A percentile compares a stretch with the other conserved stretches of the same genome.
Evolutionary conservation across 2,797 vertebrate species (phyloP).

Genomic region (Pelochelys cantorii): DNA sequence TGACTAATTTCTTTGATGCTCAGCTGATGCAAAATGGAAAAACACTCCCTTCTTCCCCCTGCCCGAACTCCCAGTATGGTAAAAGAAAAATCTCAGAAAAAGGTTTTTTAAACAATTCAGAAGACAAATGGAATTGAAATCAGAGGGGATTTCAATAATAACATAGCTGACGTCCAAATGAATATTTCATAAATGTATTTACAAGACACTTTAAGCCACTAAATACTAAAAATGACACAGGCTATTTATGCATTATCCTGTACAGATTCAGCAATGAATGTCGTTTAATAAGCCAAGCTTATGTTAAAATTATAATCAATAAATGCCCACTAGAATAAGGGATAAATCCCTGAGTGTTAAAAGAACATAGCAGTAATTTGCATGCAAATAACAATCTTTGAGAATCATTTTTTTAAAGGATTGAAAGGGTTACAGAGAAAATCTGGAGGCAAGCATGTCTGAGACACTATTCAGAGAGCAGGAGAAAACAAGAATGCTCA

Average conservation of each 20-base stretch:
- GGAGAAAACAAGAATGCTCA: background rate
- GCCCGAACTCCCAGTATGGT: background rate
- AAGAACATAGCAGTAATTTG: conserved; percentile 49
- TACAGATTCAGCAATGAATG: conserved; percentile 56
- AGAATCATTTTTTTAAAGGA: conserved; percentile 15
- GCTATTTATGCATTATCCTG: conserved; percentile 44
- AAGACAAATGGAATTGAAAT: conserved; percentile 70
- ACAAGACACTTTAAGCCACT: conserved; percentile 64
- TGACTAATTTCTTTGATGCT: background rate
- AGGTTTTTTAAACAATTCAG: conserved; percentile 51
- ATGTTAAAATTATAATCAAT: conserved; percentile 74
- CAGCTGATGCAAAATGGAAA: background rate
- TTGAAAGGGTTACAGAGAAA: conserved; percentile 29
- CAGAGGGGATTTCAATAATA: conserved; percentile 55
- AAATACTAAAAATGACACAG: conserved; percentile 58
- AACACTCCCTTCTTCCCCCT: background rate
- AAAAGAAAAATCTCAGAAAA: conserved; percentile 35
- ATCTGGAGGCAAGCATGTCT: conserved; percentile 29
- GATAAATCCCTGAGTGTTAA: conserved; percentile 45
- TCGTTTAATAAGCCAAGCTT: conserved; percentile 67
- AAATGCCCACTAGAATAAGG: conserved; percentile 57
- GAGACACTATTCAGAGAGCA: conserved; percentile 24
- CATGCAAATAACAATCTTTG: conserved; percentile 14
- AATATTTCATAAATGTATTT: conserved; percentile 78
- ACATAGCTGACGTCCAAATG: conserved; percentile 67